Base-by-base conservation (phyloP, 2,888 invertebrate genomes). In the Thecocarcelia acutangulata region DNA sequence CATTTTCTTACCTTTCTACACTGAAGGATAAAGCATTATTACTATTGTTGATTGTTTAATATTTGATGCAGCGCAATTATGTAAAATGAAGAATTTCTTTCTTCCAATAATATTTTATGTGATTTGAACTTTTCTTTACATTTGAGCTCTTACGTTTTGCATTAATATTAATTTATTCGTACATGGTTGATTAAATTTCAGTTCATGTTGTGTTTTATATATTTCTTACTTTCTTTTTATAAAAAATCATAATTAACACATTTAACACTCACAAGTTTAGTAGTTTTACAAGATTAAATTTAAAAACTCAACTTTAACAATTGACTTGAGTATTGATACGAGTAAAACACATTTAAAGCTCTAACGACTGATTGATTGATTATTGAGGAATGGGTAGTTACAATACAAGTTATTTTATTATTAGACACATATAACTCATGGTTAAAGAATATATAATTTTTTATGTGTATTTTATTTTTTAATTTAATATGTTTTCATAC, bases 91-190 rank as follows among this genome's bases (percentile, higher is more conserved):
- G n/a, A 28, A 24, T 6, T 33, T 50, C 28, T 12, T 37, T 40
- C 3, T 28, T 13, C 6, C 21, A n/a, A n/a, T n/a, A 48, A 4
- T 42, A 17, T 37, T 3, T 44, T 54, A 19, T 0, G 33, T 63
- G 12, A 12, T 17, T 59, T 44, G 37, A 13, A 33, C 24, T 15
- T 33, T 46, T 58, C n/a, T 15, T 63, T 19, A 3, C 17, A 37
- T 24, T 63, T 50, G 40, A 72, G 42, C 11, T 52, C 81, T 69
- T 63, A 69, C 19, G 77, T 77, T 81, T 77, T 73, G 77, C 81
- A 77, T 77, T 77, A 80, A 70, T 59, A 46, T 61, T 42, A 40
- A n/a, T 42, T 75, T 15, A 13, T 11, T 37, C 46, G 8, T 68
- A 40, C 21, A 37, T n/a, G 21, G 24, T 46, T 40, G 17, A 5